Evolutionary conservation across 2,113 vertebrate species (phyloP).

Genomic region (Centrocercus urophasianus): DNA sequence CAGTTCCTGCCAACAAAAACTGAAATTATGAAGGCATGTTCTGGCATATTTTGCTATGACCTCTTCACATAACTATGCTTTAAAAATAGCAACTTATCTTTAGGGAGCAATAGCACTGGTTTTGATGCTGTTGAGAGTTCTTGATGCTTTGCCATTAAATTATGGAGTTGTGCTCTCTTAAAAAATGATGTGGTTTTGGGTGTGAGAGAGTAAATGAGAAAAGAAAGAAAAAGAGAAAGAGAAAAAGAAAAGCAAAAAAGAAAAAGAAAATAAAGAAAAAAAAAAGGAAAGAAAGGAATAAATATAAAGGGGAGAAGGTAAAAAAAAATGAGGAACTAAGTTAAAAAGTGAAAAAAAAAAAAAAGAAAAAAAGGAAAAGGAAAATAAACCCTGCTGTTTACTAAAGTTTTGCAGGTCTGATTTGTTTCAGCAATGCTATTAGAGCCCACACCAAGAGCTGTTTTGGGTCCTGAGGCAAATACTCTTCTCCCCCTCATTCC

Average conservation of each 20-base stretch:
- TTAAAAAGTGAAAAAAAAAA: too few species aligned
- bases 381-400: not conserved
- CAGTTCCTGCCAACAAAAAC: not conserved
- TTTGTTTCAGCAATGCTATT: not conserved
- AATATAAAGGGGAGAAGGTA: too few species aligned
- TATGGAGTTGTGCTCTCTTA: not conserved
- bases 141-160: not conserved
- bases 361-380: fast-evolving
- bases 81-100: not conserved
- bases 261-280: too few species aligned
- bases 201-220: not conserved
- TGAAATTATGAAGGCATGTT: not conserved
- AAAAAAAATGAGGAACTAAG: not conserved
- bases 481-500: constrained; percentile 46
- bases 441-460: constrained; percentile 29
- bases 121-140: not conserved
- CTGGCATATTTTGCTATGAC: not conserved
- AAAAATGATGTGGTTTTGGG: not conserved
- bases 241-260: too few species aligned
- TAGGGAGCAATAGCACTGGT: fast-evolving
- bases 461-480: constrained; percentile 66
- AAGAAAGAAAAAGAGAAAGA: too few species aligned
- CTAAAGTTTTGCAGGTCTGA: not conserved
- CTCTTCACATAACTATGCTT: not conserved
- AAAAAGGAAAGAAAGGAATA: not conserved